Evolutionary conservation across 2,888 invertebrate genomes (phyloP), one percentile per base, ranked within the genome.

Genomic region (Cistogaster globosa): DNA sequence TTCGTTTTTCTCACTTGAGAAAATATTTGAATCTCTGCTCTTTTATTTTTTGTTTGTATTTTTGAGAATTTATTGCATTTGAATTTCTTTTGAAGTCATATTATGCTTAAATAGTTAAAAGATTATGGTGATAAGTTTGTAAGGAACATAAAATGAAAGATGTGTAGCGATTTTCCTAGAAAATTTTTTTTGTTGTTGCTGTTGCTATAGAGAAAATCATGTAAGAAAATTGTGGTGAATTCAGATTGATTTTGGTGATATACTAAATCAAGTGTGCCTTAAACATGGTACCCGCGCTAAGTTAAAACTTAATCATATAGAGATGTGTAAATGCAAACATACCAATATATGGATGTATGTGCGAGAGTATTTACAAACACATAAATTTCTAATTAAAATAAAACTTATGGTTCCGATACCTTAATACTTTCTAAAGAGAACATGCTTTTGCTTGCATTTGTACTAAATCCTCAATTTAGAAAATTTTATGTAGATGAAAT

Each of bases 51-150:
- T 77, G 2, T 32, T 48, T 60, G 12, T 36, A 42, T n/a, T 55
- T 76, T 63, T 51, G 2, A 65, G 36, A 71, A 76, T 83, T 83
- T 83, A 83, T 83, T 77, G 22, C 76, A 58, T 83, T 72, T 83
- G 65, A 65, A 77, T 71, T 83, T 77, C 76, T 65, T 83, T 77
- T 83, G 82, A 83, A 83, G 82, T 83, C 76, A 77, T 75, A 81
- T 85, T 85, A 78, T 82, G 85, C 72, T 82, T 85, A 78, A 85
- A 82, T 82, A 75, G 74, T 78, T 69, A n/a, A 5, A 16, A 84
- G 79, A 84, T 84, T 55, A 67, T 71, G 51, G 11, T 63, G 81
- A 84, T 81, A 81, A 84, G 68, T 63, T 36, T 20, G 36, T 32
- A 69, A 71, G 5, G 20, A 55, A 69, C 51, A 53, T 48, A 53